Evolutionary conservation across 2,888 invertebrate genomes (phyloP), one percentile per base, ranked within the genome.

Genomic region (Macrophya alboannulata): DNA sequence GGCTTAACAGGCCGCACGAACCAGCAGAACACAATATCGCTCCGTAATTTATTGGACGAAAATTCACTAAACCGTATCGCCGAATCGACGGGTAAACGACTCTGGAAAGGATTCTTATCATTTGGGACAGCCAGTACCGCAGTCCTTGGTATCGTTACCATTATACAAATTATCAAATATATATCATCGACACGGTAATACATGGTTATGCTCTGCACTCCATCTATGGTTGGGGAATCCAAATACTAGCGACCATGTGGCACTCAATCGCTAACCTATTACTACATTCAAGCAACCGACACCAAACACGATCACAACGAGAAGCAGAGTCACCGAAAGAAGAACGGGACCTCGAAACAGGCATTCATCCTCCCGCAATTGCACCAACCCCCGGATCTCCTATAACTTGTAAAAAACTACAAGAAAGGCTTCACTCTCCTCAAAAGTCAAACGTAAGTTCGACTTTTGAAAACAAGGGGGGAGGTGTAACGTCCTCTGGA

Each of bases 31-130:
- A 25, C 43, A 45, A 45, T 85, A 1, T 77, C 85, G 0, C n/a
- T 85, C 0, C 15, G 8, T 25, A 48, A 86, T 25, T 31, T 88
- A 0, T 21, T 88, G 21, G 87, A 88, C 17, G 85, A 88, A 76
- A 43, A 84, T 8, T 59, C 87, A 0, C 25, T 88, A 1, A 62
- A 87, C 0, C 72, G 85, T 17, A 82, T 88, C 8, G 86, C 87
- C 3, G 83, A 87, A 21, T 43, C 37, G 5, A 45, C 86, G 0
- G 74, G 81, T 12, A 10, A 74, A 0, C 71, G 83, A 65, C 25
- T 85, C 1, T 86, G 87, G 86, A 17, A 25, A 0, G 25, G 74
- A 12, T 85, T 86, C n/a, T 48, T 62, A 4, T 65, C 71, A 4
- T 86, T 87, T 17, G 87, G 86, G 2, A 85, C 84, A 1, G 0